Evolutionary conservation across 1,140 invertebrate genomes (phyloP), one percentile per base, ranked within the genome.

Genomic region (Odontomachus brunneus): DNA sequence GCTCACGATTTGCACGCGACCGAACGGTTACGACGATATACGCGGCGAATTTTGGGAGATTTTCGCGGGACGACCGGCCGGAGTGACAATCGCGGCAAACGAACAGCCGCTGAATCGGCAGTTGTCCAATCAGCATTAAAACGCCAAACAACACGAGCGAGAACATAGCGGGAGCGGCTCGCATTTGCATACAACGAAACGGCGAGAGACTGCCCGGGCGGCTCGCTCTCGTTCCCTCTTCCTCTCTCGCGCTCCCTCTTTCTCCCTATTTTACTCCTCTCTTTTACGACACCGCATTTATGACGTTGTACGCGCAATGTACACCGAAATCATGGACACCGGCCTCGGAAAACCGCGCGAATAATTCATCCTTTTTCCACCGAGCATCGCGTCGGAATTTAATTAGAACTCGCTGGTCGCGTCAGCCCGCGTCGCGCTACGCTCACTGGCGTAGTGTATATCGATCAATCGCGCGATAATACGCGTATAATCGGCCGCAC

Each of bases 111-210:
- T 92, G 91, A 92, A 93, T 94, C 92, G 92, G 91, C 92, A 93
- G 91, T 93, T 88, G 91, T 93, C 91, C 92, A 93, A 93, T 94
- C 91, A 94, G 93, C 93, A 93, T 93, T 91, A 93, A 93, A 94
- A 93, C 90, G 92, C 88, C 88, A 91, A 93, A 92, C 89, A 90
- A 83, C 86, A 90, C 89, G 91, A 92, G 90, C 92, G 90, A 87
- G 91, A 92, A 92, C 91, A 93, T 89, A 76, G 83, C 83, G 83
- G 69, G 49, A 74, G 29, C 81, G 11, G 26, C 26, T 53, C 53
- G 76, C 60, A 87, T 88, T 88, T 87, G 69, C 87, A 88, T 84
- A 84, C 51, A 69, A 60, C 72, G 82, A 26, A 26, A 24, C 67
- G 29, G 2, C 29, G 60, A 59, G 60, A 66, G 73, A 48, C 55